Percentiles rank a stretch among this genome's conserved stretches.
Conservation (phyloP, 2,113 vertebrate genomes). For the Oophaga pumilio region DNA sequence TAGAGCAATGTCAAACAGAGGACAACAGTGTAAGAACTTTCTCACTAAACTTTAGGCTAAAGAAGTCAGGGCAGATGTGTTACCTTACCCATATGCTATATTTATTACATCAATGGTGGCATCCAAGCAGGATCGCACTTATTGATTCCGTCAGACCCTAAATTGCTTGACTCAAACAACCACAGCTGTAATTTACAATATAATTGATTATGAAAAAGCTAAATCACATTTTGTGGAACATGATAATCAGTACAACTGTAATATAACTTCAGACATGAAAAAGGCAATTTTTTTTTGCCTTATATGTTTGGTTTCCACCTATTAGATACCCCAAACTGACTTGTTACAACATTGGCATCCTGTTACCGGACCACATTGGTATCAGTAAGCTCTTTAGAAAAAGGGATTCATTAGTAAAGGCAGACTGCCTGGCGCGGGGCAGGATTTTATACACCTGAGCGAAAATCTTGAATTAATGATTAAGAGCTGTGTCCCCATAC, state of each 20-base stretch:
- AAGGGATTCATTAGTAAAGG: too few species aligned
- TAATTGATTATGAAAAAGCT: not conserved
- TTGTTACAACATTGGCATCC: too few species aligned
- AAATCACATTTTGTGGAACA: not conserved
- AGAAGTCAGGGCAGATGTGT: conserved; percentile 20
- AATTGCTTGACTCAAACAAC: not conserved
- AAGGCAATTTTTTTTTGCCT: not conserved
- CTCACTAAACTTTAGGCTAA: conserved; percentile 14
- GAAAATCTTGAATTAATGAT: too few species aligned
- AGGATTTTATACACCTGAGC: too few species aligned
- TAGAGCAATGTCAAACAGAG: conserved; percentile 42
- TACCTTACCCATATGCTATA: not conserved
- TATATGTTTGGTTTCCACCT: too few species aligned
- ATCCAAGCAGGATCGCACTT: not conserved
- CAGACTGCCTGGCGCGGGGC: too few species aligned
- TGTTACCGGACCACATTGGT: too few species aligned
- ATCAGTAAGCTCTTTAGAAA: too few species aligned
- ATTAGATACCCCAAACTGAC: too few species aligned
- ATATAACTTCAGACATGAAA: not conserved
- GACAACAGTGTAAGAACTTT: not conserved
- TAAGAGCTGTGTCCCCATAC: too few species aligned
- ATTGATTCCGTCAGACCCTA: not conserved
- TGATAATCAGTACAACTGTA: not conserved
- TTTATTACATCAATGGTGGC: not conserved
- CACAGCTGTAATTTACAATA: not conserved